These are phyloP conservation scores for Trichacis sp. DNA, from an alignment of 2,888 invertebrate species.

Conservation along the genomic window DNA sequence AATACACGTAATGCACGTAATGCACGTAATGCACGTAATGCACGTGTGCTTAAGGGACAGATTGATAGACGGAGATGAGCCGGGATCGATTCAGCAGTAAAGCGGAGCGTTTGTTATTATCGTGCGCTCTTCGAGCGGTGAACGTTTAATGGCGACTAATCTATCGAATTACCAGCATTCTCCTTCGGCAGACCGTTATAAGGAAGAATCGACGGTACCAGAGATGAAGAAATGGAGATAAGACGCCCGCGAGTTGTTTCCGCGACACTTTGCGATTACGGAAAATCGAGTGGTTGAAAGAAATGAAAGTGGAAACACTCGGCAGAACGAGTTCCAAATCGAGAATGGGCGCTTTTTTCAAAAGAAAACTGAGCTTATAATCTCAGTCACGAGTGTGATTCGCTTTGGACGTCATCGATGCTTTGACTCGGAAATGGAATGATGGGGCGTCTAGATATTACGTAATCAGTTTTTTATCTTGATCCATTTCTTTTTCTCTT, in stretches of 20 bases:
- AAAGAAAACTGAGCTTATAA: too few relatives aligned
- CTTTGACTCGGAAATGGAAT: too few relatives aligned
- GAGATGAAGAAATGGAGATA: conserved; percentile 15
- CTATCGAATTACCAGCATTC: conserved; percentile 22
- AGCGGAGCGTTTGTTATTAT: conserved; percentile 17
- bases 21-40: not conserved
- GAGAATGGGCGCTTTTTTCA: too few relatives aligned
- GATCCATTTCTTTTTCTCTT: too few relatives aligned
- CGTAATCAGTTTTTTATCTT: too few relatives aligned
- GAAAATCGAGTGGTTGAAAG: not conserved
- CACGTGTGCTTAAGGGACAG: conserved; percentile 19
- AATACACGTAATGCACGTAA: not conserved
- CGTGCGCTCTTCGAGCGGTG: not conserved
- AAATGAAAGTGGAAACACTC: not conserved
- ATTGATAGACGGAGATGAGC: conserved; percentile 20
- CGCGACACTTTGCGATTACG: not conserved
- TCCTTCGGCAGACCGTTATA: conserved; percentile 20
- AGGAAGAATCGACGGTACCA: conserved; percentile 12
- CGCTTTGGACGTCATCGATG: too few relatives aligned
- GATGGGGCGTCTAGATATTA: too few relatives aligned
- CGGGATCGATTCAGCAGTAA: conserved; percentile 22
- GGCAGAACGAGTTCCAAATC: conserved; percentile 6
- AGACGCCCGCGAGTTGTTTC: conserved; percentile 2
- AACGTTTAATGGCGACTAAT: conserved; percentile 17
- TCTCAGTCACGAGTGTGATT: too few relatives aligned